phyloP scores from a whole-genome alignment of 2,797 vertebrate genomes.

The Apogon hyalosoma region DNA sequence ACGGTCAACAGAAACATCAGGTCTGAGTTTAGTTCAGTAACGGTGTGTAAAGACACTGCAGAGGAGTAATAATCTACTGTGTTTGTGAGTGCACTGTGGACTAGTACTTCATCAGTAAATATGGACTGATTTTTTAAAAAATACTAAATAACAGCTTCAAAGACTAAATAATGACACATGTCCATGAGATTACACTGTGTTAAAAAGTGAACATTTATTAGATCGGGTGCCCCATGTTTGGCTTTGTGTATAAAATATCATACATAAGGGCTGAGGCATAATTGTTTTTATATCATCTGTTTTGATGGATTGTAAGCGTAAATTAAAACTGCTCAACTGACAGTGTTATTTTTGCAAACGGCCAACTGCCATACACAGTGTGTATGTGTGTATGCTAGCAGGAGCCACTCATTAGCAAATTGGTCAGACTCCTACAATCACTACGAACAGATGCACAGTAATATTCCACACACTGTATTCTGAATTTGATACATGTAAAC shows the following conservation, averaged over 20 bases:
- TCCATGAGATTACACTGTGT: neutral
- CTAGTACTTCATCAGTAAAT: neutral
- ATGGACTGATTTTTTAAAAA: constrained; percentile 11
- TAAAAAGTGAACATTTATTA: constrained; percentile 31
- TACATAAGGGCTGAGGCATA: constrained; percentile 18
- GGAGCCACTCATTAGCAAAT: constrained; percentile 7
- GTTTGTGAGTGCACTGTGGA: constrained; percentile 3
- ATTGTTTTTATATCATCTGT: constrained; percentile 14
- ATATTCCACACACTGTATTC: too few species aligned
- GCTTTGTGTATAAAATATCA: constrained; percentile 12
- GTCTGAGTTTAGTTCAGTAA: constrained; percentile 5
- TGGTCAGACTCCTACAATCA: constrained; percentile 6
- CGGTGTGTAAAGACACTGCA: constrained; percentile 5
- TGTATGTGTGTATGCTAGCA: neutral
- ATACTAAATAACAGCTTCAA: constrained; percentile 13
- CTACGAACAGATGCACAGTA: too few species aligned
- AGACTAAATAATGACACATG: constrained; percentile 14
- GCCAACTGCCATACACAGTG: constrained; percentile 7
- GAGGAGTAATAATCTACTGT: constrained; percentile 3
- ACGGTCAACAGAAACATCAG: constrained; percentile 12
- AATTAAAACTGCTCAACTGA: constrained; percentile 1
- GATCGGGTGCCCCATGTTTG: constrained; percentile 29
- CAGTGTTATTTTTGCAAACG: constrained; percentile 11
- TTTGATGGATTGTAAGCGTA: constrained; percentile 13
- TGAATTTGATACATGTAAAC: too few species aligned